Evolutionary conservation across 1,140 invertebrate genomes (phyloP), one percentile per base, ranked within the genome.

Genomic region (Heterodera carotae): DNA sequence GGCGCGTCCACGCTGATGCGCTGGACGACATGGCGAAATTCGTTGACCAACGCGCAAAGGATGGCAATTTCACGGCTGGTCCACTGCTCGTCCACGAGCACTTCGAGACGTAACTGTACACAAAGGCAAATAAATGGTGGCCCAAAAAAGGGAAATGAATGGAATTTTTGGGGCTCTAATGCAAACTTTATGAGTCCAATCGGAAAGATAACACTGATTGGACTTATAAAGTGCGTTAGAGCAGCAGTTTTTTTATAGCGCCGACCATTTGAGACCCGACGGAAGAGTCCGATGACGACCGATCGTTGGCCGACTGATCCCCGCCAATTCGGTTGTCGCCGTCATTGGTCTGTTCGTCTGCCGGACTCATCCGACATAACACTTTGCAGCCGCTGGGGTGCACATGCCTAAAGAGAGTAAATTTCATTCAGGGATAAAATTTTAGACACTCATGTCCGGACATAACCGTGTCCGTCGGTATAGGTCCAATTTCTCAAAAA

Each of bases 1-100:
- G 84, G 85, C 31, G 84, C 86, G 67, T 85, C 84, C 10, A 85
- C 43, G 43, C 43, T 64, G 59, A 87, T 81, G 36, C 71, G 43
- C 29, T 69, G 31, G 6, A 87, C 60, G 53, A 53, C 53, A 3
- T 36, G 34, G 6, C 84, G 84, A 70, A 85, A 85, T 33, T 80
- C 68, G 18, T 56, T 75, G 27, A 85, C 72, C n/a, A 76, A 48
- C 33, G 56, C 71, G 27, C 80, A 76, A 12, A 85, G 82, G 10
- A 85, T 64, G 18, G 48, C n/a, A 27, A 87, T 77, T 33, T 85
- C 84, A 18, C 72, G 76, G n/a, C 75, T 77, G 18, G 79, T 87
- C 83, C 83, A 84, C 15, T 66, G 53, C n/a, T 82, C 81, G 39
- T 82, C 81, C 8, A 82, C 81, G 4, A 81, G 29, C n/a, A 82